Conservation (phyloP, 2,888 invertebrate species). For the Machimus atricapillus region DNA sequence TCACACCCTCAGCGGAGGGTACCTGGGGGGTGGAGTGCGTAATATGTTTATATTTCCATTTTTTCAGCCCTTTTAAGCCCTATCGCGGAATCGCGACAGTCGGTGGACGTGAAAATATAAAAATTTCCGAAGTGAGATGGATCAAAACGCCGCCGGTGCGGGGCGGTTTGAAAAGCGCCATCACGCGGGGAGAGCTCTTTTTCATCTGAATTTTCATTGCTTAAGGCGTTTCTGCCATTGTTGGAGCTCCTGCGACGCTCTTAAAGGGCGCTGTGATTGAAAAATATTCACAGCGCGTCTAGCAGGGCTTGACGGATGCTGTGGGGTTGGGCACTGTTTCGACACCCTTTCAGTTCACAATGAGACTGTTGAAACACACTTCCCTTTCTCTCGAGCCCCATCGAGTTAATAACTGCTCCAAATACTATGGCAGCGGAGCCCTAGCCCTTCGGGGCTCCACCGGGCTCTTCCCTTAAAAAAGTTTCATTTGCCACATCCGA, state of each 20-base stretch:
- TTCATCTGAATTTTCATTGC: neutral
- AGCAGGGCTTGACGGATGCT: neutral
- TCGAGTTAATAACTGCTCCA: constrained; percentile 20
- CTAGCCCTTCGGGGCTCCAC: neutral
- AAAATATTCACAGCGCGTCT: neutral
- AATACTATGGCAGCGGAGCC: neutral
- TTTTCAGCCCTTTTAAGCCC: constrained; percentile 3
- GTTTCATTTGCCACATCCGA: neutral
- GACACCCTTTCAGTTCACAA: neutral
- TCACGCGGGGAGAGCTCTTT: neutral
- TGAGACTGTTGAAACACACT: neutral
- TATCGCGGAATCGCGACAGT: neutral
- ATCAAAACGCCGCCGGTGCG: neutral
- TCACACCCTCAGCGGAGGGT: neutral
- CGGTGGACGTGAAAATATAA: neutral
- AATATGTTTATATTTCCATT: constrained; percentile 31
- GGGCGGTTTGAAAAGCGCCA: neutral
- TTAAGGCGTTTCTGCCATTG: neutral
- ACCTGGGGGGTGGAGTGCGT: neutral
- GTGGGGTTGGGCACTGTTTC: neutral
- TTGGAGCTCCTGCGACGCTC: neutral
- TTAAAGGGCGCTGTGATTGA: neutral
- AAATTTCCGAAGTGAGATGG: neutral
- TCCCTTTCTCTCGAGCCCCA: neutral
- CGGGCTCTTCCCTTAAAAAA: neutral